These are phyloP conservation scores for Brachystomella parvula DNA, from an alignment of 1,140 invertebrate species.

Conservation along the genomic window DNA sequence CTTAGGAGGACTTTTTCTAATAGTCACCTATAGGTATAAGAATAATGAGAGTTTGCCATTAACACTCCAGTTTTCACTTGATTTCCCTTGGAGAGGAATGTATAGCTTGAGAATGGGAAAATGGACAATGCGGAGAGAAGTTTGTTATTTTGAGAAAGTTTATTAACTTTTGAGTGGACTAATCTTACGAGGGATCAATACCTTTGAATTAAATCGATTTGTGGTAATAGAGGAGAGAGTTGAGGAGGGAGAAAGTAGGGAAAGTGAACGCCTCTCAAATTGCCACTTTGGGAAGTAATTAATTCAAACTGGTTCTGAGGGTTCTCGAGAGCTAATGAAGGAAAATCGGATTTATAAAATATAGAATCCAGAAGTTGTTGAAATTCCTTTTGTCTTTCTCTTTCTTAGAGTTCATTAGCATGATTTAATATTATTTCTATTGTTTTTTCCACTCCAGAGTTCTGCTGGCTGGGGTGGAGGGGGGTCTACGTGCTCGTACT, in stretches of 20 bases:
- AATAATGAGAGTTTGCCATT: neutral
- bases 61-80: neutral
- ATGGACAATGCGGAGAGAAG: neutral
- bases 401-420: no score
- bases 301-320: neutral
- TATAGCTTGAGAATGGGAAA: neutral
- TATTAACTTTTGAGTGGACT: constrained; percentile 1
- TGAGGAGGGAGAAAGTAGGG: neutral
- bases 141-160: neutral
- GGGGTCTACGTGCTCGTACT: no score
- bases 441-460: no score
- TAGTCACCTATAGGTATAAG: neutral
- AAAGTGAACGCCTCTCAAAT: neutral
- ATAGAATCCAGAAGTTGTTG: no score
- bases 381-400: no score
- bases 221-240: neutral
- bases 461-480: no score
- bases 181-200: neutral
- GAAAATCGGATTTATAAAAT: no score
- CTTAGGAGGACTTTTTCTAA: neutral
- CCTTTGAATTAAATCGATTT: constrained; percentile 6
- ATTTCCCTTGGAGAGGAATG: neutral
- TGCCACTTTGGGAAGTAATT: neutral
- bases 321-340: neutral
- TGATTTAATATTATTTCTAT: no score